phyloP scores from a whole-genome alignment of 2,113 vertebrate genomes.

The Salvelinus fontinalis region DNA sequence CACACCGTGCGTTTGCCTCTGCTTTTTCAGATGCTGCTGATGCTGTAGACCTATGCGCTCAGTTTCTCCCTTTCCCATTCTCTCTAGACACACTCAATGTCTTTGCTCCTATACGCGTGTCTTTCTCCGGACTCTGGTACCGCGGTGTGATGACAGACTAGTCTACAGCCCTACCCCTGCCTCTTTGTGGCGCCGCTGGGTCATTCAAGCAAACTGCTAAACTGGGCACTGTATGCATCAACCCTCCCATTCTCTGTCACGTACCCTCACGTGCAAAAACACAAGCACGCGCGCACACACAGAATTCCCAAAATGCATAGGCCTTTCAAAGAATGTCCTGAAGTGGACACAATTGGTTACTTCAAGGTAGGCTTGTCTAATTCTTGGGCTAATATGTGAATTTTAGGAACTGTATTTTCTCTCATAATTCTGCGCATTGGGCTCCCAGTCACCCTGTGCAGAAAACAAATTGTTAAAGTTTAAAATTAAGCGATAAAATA shows the following conservation, averaged over 20 bases:
- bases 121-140: conserved; percentile 36
- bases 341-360: background rate
- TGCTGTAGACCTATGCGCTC: conserved; percentile 25
- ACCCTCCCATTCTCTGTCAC: conserved; percentile 45
- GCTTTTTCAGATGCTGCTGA: conserved; percentile 23
- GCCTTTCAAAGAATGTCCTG: no score
- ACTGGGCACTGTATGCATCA: conserved; percentile 51
- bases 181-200: conserved; percentile 54
- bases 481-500: no score
- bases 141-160: conserved; percentile 18
- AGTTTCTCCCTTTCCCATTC: background rate
- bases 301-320: background rate
- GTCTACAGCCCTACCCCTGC: conserved; percentile 39
- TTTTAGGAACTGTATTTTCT: background rate
- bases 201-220: conserved; percentile 68
- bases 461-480: no score
- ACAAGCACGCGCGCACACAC: background rate
- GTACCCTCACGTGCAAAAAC: background rate
- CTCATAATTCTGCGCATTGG: background rate
- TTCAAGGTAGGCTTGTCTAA: background rate
- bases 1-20: conserved; percentile 3
- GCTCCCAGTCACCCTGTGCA: no score
- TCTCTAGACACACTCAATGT: no score
- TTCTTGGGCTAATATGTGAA: background rate
- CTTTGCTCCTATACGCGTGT: conserved; percentile 7